Evolutionary conservation across 2,888 invertebrate genomes (phyloP), one percentile per base, ranked within the genome.

Genomic region (Orthosia gracilis): DNA sequence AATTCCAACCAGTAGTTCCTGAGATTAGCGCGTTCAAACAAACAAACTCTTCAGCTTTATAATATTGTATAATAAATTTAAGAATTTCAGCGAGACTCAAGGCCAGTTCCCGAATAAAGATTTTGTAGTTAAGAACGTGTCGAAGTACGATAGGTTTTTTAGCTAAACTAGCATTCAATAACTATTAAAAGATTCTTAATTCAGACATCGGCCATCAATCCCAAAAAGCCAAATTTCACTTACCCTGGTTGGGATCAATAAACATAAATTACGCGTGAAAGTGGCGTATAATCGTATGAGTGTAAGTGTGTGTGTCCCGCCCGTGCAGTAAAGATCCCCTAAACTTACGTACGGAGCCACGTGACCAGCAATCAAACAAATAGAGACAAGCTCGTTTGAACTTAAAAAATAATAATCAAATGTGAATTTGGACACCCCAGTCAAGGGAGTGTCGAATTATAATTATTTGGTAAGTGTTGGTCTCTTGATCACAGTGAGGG

Each of bases 341-440:
- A 58, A 66, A 78, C 26, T 82, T 61, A 66, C 79, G 82, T 62
- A 82, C 77, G 74, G 73, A 91, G 78, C 91, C 94, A 93, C 94
- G 94, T 91, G 94, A 78, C 93, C 88, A 77, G 89, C 87, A 94
- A 94, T 95, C 94, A 93, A 87, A 92, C 93, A 93, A 94, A 94
- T 94, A 93, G 94, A 90, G 92, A 92, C 91, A 92, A 85, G 91
- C 88, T 86, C 88, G 78, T 78, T 85, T 86, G 87, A 87, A 87
- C 87, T 78, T 73, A 73, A 79, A 85, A 85, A 87, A 85, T 66
- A 72, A 87, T 83, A 80, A 86, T 87, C 79, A 74, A 81, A 83
- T 85, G 68, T 80, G 84, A 81, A 78, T 81, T 85, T 75, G 75
- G 87, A 85, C 82, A 85, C 87, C 85, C 85, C 15, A 57, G 54